Conservation (phyloP, 2,113 vertebrate species). For the Apeltes quadracus region DNA sequence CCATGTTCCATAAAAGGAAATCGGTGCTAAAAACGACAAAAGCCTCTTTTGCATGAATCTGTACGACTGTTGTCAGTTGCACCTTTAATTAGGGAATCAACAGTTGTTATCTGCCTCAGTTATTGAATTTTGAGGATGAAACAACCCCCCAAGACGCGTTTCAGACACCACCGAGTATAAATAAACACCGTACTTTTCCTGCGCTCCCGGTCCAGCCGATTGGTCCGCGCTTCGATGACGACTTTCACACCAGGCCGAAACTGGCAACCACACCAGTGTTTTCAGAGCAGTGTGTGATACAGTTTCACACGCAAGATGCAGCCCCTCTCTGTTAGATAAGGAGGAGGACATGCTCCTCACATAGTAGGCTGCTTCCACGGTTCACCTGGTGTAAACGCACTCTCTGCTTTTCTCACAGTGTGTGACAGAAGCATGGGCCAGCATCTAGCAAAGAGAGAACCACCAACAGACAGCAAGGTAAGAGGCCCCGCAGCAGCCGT, state of each 20-base stretch:
- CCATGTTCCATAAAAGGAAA: not conserved
- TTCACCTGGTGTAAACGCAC: slow-evolving; percentile 13
- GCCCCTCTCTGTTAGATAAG: slow-evolving; percentile 31
- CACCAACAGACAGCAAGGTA: slow-evolving; percentile 67
- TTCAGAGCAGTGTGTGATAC: not conserved
- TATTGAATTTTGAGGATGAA: not conserved
- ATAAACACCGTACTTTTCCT: not conserved
- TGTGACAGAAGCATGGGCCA: slow-evolving; percentile 79
- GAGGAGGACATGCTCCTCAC: slow-evolving; percentile 10
- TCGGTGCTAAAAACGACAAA: slow-evolving; percentile 25
- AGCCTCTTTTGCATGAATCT: slow-evolving; percentile 34
- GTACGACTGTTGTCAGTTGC: not conserved
- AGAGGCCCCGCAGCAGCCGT: not conserved
- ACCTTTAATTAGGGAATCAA: not conserved
- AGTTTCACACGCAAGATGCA: slow-evolving; percentile 22
- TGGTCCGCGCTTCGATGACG: not conserved
- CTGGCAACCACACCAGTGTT: not conserved
- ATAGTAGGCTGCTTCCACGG: slow-evolving; percentile 23
- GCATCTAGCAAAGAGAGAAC: slow-evolving; percentile 74
- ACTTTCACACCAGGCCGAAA: not conserved
- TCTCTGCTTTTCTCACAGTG: slow-evolving; percentile 57
- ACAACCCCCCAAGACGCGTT: no score
- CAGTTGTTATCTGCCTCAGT: not conserved
- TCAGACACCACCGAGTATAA: not conserved
- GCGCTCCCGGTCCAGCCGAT: not conserved